Conservation (phyloP, 2,888 invertebrate genomes). For the Amphipoea oculea region DNA sequence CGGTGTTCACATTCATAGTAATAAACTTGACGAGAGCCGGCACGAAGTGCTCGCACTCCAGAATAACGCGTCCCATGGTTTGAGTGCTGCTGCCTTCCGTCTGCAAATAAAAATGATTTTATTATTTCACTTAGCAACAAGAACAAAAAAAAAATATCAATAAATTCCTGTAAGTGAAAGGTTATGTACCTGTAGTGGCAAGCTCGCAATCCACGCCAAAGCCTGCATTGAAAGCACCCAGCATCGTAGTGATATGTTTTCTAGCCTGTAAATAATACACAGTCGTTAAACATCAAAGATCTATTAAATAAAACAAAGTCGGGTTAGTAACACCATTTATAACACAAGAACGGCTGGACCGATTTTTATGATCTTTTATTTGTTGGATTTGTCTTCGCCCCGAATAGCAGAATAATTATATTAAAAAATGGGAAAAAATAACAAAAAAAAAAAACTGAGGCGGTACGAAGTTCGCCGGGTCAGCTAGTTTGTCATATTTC, state of each 20-base stretch:
- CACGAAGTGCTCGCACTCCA: conserved; percentile 92
- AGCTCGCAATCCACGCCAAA: conserved; percentile 93
- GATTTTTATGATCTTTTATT: too few relatives aligned
- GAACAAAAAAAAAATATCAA: background rate
- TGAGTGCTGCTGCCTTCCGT: conserved; percentile 86
- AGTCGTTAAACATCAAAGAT: background rate
- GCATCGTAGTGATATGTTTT: conserved; percentile 90
- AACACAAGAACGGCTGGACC: too few relatives aligned
- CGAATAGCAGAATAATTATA: too few relatives aligned
- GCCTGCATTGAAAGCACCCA: conserved; percentile 95
- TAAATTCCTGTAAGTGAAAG: background rate
- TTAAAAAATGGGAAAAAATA: too few relatives aligned
- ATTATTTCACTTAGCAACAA: background rate
- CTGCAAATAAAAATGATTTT: conserved; percentile 62
- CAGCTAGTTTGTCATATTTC: background rate
- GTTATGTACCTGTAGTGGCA: conserved; percentile 78
- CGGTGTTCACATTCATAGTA: conserved; percentile 90
- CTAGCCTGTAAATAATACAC: conserved; percentile 69
- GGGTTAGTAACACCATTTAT: too few relatives aligned
- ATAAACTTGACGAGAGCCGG: conserved; percentile 92
- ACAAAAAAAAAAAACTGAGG: too few relatives aligned
- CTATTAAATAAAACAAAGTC: too few relatives aligned
- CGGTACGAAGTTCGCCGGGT: too few relatives aligned
- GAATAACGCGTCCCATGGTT: conserved; percentile 92
- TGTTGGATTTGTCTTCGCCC: too few relatives aligned